Percentiles rank a stretch among this genome's conserved stretches.
Evolutionary conservation across 1,140 invertebrate species (phyloP).

Genomic region (Bursaphelenchus mucronatus): DNA sequence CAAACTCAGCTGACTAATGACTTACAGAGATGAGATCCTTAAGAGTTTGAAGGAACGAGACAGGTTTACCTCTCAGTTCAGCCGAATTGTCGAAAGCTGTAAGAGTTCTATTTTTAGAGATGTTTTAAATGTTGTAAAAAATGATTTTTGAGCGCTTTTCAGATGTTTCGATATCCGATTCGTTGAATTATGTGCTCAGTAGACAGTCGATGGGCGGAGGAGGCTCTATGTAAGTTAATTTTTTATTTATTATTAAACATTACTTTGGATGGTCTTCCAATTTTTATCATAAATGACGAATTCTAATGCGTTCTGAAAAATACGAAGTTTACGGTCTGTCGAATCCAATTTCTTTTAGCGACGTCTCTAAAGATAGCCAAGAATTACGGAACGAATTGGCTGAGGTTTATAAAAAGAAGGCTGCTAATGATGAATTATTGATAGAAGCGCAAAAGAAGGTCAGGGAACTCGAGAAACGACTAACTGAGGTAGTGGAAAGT

Average conservation of each 20-base stretch:
- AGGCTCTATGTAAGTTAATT: background rate
- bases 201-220: constrained; percentile 2
- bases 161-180: constrained; percentile 15
- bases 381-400: constrained; percentile 13
- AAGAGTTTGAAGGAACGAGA: constrained; percentile 13
- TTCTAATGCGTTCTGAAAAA: background rate
- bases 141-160: background rate
- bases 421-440: constrained; percentile 1
- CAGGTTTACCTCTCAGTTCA: constrained; percentile 7
- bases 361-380: background rate
- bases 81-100: constrained; percentile 6
- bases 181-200: constrained; percentile 7
- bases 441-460: constrained; percentile 16
- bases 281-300: too few relatives aligned
- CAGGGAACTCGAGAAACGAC: constrained; percentile 4
- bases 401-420: constrained; percentile 7
- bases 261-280: background rate
- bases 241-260: background rate
- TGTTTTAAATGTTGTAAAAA: background rate
- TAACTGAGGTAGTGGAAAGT: background rate
- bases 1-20: too few relatives aligned
- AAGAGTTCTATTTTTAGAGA: background rate
- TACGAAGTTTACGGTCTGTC: background rate
- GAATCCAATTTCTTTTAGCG: background rate
- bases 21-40: constrained; percentile 1